phyloP scores from a whole-genome alignment of 2,888 invertebrate genomes.

The Plebejus argus region DNA sequence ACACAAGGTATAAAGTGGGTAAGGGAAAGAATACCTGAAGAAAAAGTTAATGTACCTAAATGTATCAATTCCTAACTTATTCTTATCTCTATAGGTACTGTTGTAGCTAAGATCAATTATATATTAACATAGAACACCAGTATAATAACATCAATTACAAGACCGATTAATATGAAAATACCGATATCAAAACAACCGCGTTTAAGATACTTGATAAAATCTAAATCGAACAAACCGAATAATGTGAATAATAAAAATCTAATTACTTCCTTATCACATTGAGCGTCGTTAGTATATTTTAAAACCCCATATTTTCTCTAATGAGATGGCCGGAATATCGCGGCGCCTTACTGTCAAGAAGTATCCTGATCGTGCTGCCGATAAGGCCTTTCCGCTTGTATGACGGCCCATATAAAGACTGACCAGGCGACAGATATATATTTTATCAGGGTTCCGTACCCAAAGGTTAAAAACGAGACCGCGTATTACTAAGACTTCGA shows the following conservation, averaged over 20 bases:
- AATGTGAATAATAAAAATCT: constrained; percentile 26
- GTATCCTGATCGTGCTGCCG: neutral
- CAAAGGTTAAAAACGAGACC: neutral
- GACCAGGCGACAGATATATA: neutral
- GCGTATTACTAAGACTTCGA: no score
- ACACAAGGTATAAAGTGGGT: no score
- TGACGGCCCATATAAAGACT: constrained; percentile 21
- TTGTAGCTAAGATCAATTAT: neutral
- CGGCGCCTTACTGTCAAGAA: constrained; percentile 15
- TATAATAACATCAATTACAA: neutral
- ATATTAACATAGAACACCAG: neutral
- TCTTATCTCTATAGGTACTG: no score
- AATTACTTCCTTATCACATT: constrained; percentile 19
- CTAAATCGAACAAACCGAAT: constrained; percentile 1
- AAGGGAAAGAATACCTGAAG: no score
- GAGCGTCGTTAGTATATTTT: neutral
- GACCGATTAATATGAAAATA: neutral
- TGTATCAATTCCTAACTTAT: no score
- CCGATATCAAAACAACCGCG: constrained; percentile 4
- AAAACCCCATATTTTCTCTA: constrained; percentile 1
- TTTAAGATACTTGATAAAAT: constrained; percentile 21
- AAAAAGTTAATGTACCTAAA: no score
- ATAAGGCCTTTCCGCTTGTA: constrained; percentile 25
- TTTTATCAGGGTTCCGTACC: neutral
- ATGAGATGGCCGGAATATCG: constrained; percentile 17